Base-by-base conservation (phyloP, 2,797 vertebrate species). In the Morus bassanus region DNA sequence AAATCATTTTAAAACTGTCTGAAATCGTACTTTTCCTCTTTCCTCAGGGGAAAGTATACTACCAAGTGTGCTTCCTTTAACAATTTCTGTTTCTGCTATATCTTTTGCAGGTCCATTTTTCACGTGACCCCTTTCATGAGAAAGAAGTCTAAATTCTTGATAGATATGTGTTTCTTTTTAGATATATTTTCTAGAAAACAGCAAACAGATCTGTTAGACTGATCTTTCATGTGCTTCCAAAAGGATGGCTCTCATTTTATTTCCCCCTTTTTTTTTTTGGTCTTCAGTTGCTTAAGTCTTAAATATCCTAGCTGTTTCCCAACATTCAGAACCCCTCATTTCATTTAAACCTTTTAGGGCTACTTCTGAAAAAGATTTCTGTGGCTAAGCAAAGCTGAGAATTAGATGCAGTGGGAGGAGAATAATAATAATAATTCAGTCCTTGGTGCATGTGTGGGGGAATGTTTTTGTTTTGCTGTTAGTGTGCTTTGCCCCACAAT, bases 391-490 rank as follows among this genome's bases (percentile, higher is more conserved):
- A 85, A 89, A 89, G 77, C 72, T 83, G 53, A 77, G 51, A 76
- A 88, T 67, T 94, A 64, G 48, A 51, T 89, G 48, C 8, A 53
- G 61, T 89, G n/a, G 89, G 68, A 90, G 56, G 41, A 79, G 22
- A 76, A 48, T 3, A 77, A 77, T 18, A 90, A 63, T 64, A 90
- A 70, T 69, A 88, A 86, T 64, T 89, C 21, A 56, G 45, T 51
- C n/a, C 21, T 89, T 63, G 0, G 31, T 61, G 35, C 43, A 45
- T 18, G 37, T 33, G 45, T n/a, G 57, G 2, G 59, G 3, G 60
- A 16, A 57, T 93, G 27, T 41, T 75, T 87, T 91, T 93, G 78
- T 89, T 92, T 93, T 91, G 64, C 51, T 95, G n/a, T 48, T 89
- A 77, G n/a, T 5, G 1, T 88, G n/a, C 27, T 59, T 89, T 91